These are phyloP conservation scores for Eptesicus fuscus DNA, from an alignment of 2,113 vertebrate species.

Conservation along the genomic window DNA sequence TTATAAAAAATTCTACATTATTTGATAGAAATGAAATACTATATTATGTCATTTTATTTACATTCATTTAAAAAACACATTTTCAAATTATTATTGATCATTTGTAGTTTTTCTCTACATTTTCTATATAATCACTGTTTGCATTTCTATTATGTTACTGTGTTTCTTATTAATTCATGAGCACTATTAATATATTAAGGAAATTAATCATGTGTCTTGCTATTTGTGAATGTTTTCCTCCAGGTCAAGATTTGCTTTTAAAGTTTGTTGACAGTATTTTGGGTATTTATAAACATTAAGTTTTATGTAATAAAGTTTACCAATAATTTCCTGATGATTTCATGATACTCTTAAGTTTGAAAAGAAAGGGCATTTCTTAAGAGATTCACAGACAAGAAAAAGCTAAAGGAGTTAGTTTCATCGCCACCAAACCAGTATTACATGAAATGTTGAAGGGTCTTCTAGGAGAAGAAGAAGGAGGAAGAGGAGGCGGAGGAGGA, in stretches of 20 bases:
- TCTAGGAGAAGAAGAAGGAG: too few species aligned
- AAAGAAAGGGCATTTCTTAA: neutral
- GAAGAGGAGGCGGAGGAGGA: too few species aligned
- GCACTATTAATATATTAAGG: neutral
- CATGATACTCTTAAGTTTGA: neutral
- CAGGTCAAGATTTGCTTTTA: neutral
- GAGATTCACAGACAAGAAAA: too few species aligned
- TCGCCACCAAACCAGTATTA: too few species aligned
- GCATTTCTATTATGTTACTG: neutral
- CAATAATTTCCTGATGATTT: neutral
- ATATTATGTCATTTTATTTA: neutral
- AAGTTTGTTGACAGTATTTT: neutral
- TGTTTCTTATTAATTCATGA: neutral
- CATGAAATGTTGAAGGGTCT: too few species aligned
- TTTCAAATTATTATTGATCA: neutral
- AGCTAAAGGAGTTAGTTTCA: too few species aligned
- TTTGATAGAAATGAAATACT: neutral
- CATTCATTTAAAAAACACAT: neutral
- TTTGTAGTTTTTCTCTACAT: neutral
- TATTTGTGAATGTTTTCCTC: neutral
- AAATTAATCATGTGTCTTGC: neutral
- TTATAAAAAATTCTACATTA: neutral
- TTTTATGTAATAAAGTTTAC: neutral
- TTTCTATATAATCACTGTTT: neutral
- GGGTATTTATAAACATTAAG: neutral